These are phyloP conservation scores for Anthopleura sola DNA, from an alignment of 64 coral and sea anemone species.

Conservation along the genomic window DNA sequence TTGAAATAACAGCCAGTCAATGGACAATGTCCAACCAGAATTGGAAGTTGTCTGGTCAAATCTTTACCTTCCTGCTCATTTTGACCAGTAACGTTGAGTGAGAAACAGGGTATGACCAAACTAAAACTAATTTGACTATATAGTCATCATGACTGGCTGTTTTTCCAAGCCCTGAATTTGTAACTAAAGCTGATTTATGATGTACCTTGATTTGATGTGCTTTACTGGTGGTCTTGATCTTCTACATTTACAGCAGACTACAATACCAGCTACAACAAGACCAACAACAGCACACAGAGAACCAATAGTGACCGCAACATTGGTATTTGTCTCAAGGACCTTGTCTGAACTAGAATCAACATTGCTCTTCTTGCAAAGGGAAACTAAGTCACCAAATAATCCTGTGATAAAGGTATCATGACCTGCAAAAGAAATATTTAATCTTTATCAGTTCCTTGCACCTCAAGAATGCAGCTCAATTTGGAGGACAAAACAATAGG, in stretches of 20 bases:
- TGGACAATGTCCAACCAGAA: too few species aligned
- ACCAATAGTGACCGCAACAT: constrained; percentile 58
- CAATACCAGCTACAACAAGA: constrained; percentile 51
- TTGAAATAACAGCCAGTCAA: too few species aligned
- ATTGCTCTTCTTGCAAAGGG: constrained; percentile 1
- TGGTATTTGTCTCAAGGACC: constrained; percentile 14
- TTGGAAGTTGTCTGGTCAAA: too few species aligned
- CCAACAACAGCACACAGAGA: constrained; percentile 72
- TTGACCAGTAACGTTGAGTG: too few species aligned
- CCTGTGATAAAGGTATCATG: constrained; percentile 17
- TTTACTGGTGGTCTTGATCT: constrained; percentile 50
- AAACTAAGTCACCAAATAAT: not conserved
- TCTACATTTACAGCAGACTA: constrained; percentile 75
- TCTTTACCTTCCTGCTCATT: too few species aligned
- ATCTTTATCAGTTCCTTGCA: too few species aligned
- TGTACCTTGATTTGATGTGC: constrained; percentile 57
- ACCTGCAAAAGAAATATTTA: not conserved
- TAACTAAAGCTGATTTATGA: too few species aligned
- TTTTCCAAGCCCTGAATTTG: too few species aligned
- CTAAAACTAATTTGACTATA: too few species aligned
- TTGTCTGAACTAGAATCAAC: constrained; percentile 5
- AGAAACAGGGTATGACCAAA: too few species aligned
- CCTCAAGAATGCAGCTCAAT: too few species aligned
- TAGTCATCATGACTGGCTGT: too few species aligned
- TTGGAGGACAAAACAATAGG: not conserved